Evolutionary conservation across 2,113 vertebrate species (phyloP).

Genomic region (Channa maculata): DNA sequence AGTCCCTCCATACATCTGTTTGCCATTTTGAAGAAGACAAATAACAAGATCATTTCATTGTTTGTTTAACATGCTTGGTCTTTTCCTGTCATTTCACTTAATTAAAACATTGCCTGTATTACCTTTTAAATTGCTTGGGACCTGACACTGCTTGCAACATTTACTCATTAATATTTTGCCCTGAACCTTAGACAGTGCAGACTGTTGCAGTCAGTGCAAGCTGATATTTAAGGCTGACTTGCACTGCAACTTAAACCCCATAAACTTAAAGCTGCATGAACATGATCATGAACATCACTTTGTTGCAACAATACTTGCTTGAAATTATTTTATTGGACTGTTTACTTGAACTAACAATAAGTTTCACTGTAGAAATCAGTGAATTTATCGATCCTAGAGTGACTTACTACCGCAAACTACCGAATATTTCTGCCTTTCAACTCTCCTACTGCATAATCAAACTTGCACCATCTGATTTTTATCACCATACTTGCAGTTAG

Average conservation of each 20-base stretch:
- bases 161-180: too few relatives aligned
- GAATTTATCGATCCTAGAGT: not conserved
- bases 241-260: too few relatives aligned
- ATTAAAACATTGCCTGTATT: not conserved
- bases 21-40: too few relatives aligned
- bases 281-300: not conserved
- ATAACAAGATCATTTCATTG: too few relatives aligned
- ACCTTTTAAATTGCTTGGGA: not conserved
- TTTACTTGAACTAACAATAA: not conserved
- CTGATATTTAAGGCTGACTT: not conserved
- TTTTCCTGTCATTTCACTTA: too few relatives aligned
- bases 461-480: not conserved
- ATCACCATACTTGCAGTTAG: not conserved
- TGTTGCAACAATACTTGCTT: not conserved
- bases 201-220: not conserved
- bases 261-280: not conserved
- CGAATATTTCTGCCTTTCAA: not conserved
- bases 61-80: too few relatives aligned
- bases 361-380: not conserved
- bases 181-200: too few relatives aligned
- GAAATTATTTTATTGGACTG: not conserved
- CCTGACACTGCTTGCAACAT: too few relatives aligned
- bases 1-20: too few relatives aligned
- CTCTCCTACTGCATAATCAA: constrained; percentile 4
- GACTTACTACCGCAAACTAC: not conserved